Base-by-base conservation (phyloP, 2,113 vertebrate species). In the Hemiprocne comata region DNA sequence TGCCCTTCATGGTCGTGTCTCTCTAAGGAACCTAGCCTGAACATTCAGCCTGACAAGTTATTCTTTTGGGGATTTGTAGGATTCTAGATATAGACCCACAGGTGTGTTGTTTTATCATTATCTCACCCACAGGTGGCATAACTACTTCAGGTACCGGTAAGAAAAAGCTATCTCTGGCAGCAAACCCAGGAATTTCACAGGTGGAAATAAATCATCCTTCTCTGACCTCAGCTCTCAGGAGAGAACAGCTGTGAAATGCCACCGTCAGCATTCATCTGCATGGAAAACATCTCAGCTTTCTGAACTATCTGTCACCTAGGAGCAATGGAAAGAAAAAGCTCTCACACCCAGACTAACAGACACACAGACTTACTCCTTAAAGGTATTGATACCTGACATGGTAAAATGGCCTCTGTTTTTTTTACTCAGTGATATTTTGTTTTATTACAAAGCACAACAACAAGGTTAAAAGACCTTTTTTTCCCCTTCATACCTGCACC, bases 181-280 rank as follows among this genome's bases (percentile, higher is more conserved):
- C 48, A 85, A 61, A 62, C 28, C 50, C 51, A 77, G 79, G 69
- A 85, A 83, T 83, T 89, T 95, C 71, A 65, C 60, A 86, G 55
- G 64, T 91, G 75, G 53, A 94, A 93, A 94, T 91, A 85, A 76
- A 78, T 75, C 36, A 76, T 33, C 54, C 53, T 57, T 72, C 86
- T 76, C 76, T 5, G 6, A 76, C 42, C 66, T 76, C 67, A 90
- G 50, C 24, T 93, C 85, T 83, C 57, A 1, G 70, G 94, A 76
- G 91, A 91, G 36, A 78, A 81, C 93, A 96, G 78, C 78, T 96
- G 95, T 62, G 78, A 94, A 91, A 86, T 70, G 77, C 74, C 76
- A 82, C 34, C 57, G 79, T 87, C 80, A 78, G 91, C 65, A 85
- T 46, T 85, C 82, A 72, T 65, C 64, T 7, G 1, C 31, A 28